Base-by-base conservation (phyloP, 2,113 vertebrate genomes). In the Actenoides lindsayi region DNA sequence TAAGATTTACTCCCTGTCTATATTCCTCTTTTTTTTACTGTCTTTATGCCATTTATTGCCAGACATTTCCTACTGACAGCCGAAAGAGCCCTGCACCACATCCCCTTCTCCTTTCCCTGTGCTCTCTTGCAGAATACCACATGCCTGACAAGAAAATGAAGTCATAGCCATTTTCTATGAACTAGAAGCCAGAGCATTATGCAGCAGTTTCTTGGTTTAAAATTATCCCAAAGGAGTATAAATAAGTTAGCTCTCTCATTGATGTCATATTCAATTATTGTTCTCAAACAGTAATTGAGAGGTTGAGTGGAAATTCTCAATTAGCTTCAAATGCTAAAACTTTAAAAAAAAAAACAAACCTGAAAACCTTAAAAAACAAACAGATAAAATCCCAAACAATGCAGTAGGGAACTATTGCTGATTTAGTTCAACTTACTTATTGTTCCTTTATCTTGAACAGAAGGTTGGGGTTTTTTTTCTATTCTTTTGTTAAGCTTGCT, bases 261-360 rank as follows among this genome's bases (percentile, higher is more conserved):
- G 82, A 56, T 90, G 93, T 89, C 79, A 70, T 70, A 37, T 89
- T 92, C 77, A 89, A 77, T 96, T 96, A 92, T 48, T 94, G 50
- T 92, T 93, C 80, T 84, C 54, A 87, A 88, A 69, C 24, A 85
- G 50, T 89, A 91, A 86, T 46, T 71, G 41, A 83, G 24, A 68
- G 19, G 19, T 64, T 82, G 69, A 87, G 68, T 85, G 31, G 14
- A 95, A 92, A 92, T 92, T 85, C 62, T 92, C 71, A 50, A 35
- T 50, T 74, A 42, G 9, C 21, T 95, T 80, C 27, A 77, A 83
- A 87, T 33, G 33, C 1, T 83, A 85, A 94, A 89, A 82, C 31
- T 76, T 37, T 24, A 23, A 27, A 53, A 44, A 70, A 56, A 93
- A 56, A 70, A 37, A 1, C 0, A 13, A 28, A 8, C 6, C 9